phyloP scores from a whole-genome alignment of 1,140 invertebrate genomes.

The Gryon sp. region DNA sequence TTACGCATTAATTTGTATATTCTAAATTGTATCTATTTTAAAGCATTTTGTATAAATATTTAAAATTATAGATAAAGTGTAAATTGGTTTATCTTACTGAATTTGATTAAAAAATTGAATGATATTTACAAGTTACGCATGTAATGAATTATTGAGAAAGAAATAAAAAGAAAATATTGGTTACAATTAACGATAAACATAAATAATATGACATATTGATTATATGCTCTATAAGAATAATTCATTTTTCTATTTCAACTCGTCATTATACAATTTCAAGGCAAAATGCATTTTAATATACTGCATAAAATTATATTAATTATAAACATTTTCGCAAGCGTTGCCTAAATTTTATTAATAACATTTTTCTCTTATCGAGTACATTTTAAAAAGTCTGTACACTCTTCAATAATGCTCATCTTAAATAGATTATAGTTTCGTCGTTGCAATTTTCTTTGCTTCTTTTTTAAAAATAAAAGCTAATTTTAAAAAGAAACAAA shows the following conservation, averaged over 20 bases:
- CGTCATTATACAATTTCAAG: constrained; percentile 13
- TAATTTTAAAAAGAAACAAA: constrained; percentile 1
- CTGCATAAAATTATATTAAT: constrained; percentile 9
- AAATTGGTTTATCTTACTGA: too few relatives aligned
- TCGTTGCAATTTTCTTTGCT: constrained; percentile 9
- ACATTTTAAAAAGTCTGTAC: constrained; percentile 10
- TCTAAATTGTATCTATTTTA: too few relatives aligned
- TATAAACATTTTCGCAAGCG: constrained; percentile 1
- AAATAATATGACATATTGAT: constrained; percentile 38
- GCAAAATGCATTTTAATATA: constrained; percentile 27
- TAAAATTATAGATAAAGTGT: too few relatives aligned
- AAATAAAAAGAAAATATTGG: too few relatives aligned
- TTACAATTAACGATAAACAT: too few relatives aligned
- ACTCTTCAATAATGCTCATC: neutral
- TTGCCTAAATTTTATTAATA: constrained; percentile 4
- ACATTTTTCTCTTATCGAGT: neutral
- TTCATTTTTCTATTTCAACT: constrained; percentile 9
- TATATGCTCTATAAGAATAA: constrained; percentile 36
- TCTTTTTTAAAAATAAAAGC: constrained; percentile 33
- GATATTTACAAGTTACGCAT: too few relatives aligned
- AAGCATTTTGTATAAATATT: too few relatives aligned
- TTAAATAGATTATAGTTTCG: neutral
- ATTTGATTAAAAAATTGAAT: too few relatives aligned
- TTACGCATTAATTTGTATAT: too few relatives aligned
- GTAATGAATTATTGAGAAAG: too few relatives aligned